Conservation (phyloP, 2,797 vertebrate genomes). For the Poeciliopsis infans region DNA sequence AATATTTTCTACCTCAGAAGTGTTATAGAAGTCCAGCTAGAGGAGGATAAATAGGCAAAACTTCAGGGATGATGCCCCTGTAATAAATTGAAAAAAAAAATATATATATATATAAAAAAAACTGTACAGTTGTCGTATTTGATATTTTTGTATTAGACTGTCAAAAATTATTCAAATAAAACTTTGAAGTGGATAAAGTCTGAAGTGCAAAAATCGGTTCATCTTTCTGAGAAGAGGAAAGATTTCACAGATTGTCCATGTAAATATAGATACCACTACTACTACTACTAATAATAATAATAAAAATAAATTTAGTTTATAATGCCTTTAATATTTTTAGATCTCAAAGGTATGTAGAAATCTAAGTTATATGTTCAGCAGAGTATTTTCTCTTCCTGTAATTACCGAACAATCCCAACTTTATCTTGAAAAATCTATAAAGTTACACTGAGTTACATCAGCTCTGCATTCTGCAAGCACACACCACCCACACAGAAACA, state of each 20-base stretch:
- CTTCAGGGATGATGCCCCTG: neutral
- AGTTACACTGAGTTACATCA: conserved; percentile 73
- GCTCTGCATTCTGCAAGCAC: conserved; percentile 18
- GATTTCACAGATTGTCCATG: neutral
- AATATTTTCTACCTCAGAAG: neutral
- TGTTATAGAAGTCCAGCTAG: neutral
- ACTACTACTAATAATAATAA: too few species aligned
- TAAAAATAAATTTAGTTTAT: too few species aligned
- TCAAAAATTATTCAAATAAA: neutral
- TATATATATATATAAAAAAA: too few species aligned
- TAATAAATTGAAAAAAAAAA: neutral
- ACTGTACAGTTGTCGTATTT: neutral
- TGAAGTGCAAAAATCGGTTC: neutral
- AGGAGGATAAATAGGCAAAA: neutral
- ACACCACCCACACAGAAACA: conserved; percentile 41
- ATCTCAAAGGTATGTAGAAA: too few species aligned
- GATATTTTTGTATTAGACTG: neutral
- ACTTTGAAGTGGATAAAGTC: neutral
- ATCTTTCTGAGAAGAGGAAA: neutral
- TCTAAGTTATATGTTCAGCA: neutral
- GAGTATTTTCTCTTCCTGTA: conserved; percentile 35
- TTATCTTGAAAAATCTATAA: conserved; percentile 20
- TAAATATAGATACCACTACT: neutral
- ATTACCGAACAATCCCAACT: conserved; percentile 30
- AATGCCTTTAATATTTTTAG: too few species aligned